These are phyloP conservation scores for Oreochromis niloticus DNA, from an alignment of 2,113 vertebrate species.

Conservation along the genomic window DNA sequence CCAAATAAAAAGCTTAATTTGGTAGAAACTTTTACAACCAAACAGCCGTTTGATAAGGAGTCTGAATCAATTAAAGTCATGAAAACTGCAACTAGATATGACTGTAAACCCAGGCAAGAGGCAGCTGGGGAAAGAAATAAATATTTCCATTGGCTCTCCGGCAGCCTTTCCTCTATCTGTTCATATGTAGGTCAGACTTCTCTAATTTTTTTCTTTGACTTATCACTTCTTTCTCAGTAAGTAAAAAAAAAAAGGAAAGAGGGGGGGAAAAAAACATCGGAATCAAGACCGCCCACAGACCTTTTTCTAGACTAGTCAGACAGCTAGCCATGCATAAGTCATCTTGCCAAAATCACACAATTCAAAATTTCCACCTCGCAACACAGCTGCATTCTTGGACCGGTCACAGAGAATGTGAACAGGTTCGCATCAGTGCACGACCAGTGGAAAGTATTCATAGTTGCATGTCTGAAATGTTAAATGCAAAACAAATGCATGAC, in stretches of 20 bases:
- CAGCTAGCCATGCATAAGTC: conserved; percentile 46
- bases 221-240: conserved; percentile 29
- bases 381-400: conserved; percentile 46
- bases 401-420: conserved; percentile 9
- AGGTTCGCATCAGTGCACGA: conserved; percentile 8
- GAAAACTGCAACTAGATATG: conserved; percentile 29
- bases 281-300: conserved; percentile 39
- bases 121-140: conserved; percentile 32
- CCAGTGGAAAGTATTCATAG: conserved; percentile 43
- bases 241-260: background rate
- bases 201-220: conserved; percentile 26
- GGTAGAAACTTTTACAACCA: background rate
- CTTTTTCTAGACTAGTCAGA: conserved; percentile 23
- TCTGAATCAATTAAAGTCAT: conserved; percentile 22
- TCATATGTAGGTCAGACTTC: conserved; percentile 58
- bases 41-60: conserved; percentile 34
- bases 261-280: conserved; percentile 26
- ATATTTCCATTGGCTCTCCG: conserved; percentile 41
- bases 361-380: conserved; percentile 49
- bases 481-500: conserved; percentile 12
- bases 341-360: conserved; percentile 46
- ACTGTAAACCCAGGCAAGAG: conserved; percentile 2
- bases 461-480: conserved; percentile 34
- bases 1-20: background rate
- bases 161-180: conserved; percentile 32